Percentiles rank a stretch among this genome's conserved stretches.
phyloP scores from a whole-genome alignment of 2,113 vertebrate genomes.

The Cromileptes altivelis region DNA sequence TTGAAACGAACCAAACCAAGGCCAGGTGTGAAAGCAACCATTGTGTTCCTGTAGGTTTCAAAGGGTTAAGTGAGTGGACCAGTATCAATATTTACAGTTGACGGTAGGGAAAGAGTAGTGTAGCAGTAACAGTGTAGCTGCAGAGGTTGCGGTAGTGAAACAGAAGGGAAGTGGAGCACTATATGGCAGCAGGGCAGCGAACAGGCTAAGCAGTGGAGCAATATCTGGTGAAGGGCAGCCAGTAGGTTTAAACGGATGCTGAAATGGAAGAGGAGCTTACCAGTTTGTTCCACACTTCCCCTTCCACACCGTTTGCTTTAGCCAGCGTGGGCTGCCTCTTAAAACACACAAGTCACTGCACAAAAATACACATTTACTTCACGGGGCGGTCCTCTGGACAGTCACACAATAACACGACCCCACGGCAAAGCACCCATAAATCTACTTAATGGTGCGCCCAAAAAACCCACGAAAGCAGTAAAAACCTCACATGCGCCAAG shows the following conservation, averaged over 20 bases:
- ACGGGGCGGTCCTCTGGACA: constrained; percentile 58
- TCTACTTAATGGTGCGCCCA: constrained; percentile 49
- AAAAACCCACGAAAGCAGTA: constrained; percentile 34
- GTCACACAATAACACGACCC: constrained; percentile 67
- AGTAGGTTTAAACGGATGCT: constrained; percentile 41
- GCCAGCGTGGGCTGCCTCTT: constrained; percentile 66
- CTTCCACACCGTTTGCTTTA: constrained; percentile 30
- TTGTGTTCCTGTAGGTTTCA: no score
- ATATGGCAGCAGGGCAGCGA: constrained; percentile 8
- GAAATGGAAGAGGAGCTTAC: constrained; percentile 69
- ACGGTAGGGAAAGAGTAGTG: not conserved
- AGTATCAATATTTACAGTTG: not conserved
- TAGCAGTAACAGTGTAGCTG: not conserved
- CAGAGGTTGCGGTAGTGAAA: not conserved
- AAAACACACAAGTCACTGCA: constrained; percentile 62
- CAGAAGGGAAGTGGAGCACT: constrained; percentile 2
- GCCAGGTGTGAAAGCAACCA: no score
- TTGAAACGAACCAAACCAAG: no score
- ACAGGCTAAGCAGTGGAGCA: constrained; percentile 25
- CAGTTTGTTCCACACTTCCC: constrained; percentile 76
- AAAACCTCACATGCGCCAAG: constrained; percentile 39
- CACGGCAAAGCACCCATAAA: constrained; percentile 59
- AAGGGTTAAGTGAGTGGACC: not conserved
- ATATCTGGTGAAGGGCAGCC: constrained; percentile 42
- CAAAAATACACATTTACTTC: constrained; percentile 74